Percentiles rank a stretch among this genome's conserved stretches.
phyloP scores from a whole-genome alignment of 92 coral and sea anemone species.

The Siderastrea siderea region DNA sequence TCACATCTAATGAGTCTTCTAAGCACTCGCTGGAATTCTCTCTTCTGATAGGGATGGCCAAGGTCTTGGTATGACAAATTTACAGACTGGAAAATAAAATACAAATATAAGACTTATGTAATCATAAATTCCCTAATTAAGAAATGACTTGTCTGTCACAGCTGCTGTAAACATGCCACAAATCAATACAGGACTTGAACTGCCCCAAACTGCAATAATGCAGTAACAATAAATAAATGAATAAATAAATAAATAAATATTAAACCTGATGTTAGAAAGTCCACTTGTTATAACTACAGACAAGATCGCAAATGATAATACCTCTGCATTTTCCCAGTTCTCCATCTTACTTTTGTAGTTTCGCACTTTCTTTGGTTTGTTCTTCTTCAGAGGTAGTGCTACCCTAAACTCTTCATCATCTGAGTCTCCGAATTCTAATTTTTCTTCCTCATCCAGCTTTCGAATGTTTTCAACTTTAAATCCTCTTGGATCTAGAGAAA shows the following conservation, averaged over 20 bases:
- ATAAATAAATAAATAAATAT: no score
- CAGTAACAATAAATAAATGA: no score
- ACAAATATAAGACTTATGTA: neutral
- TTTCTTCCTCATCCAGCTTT: constrained; percentile 78
- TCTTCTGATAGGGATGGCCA: constrained; percentile 92
- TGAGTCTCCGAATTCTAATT: constrained; percentile 69
- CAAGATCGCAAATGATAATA: neutral
- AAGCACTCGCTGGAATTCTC: constrained; percentile 90
- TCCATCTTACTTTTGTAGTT: constrained; percentile 93
- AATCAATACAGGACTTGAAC: no score
- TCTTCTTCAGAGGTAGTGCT: constrained; percentile 67
- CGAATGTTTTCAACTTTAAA: constrained; percentile 83
- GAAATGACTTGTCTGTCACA: no score
- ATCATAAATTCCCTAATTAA: neutral
- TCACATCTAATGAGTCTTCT: constrained; percentile 95
- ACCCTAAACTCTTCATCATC: constrained; percentile 81
- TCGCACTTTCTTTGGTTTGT: constrained; percentile 73
- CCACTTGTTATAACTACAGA: neutral
- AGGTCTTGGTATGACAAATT: constrained; percentile 97
- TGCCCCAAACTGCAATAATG: no score
- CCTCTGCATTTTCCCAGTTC: constrained; percentile 99
- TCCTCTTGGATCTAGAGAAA: constrained; percentile 84
- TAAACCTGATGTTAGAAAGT: neutral
- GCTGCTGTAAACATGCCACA: no score
- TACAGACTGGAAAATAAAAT: constrained; percentile 76